Percentiles rank a stretch among this genome's conserved stretches.
These are phyloP conservation scores for Petrocephalus microphthalmus DNA, from an alignment of 2,113 vertebrate species.

Conservation along the genomic window DNA sequence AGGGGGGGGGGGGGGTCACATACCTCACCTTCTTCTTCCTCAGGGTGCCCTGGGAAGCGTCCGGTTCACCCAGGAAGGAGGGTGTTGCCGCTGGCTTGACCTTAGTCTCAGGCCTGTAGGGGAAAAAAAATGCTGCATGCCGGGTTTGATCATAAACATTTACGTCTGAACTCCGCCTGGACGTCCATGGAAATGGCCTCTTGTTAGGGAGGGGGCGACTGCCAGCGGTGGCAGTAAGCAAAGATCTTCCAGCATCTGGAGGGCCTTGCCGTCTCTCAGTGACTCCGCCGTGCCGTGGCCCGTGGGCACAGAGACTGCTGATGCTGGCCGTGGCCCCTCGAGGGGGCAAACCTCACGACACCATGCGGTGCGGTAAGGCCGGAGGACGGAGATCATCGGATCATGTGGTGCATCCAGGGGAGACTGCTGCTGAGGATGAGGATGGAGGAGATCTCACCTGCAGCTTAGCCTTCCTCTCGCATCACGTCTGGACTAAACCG, in stretches of 20 bases:
- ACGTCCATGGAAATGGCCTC: neutral
- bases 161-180: neutral
- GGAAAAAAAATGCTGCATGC: neutral
- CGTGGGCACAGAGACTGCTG: neutral
- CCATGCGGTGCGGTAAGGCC: neutral
- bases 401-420: neutral
- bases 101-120: neutral
- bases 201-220: neutral
- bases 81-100: neutral
- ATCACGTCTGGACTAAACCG: neutral
- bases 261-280: neutral
- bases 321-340: neutral
- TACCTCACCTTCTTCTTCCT: neutral
- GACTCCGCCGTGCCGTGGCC: neutral
- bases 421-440: neutral
- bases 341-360: neutral
- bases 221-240: neutral
- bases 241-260: neutral
- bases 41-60: neutral
- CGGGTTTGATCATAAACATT: neutral
- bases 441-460: neutral
- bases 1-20: neutral
- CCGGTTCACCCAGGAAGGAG: neutral
- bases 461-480: neutral
- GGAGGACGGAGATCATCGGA: neutral